Evolutionary conservation across 2,888 invertebrate genomes (phyloP).

Genomic region (Thalpophila matura): DNA sequence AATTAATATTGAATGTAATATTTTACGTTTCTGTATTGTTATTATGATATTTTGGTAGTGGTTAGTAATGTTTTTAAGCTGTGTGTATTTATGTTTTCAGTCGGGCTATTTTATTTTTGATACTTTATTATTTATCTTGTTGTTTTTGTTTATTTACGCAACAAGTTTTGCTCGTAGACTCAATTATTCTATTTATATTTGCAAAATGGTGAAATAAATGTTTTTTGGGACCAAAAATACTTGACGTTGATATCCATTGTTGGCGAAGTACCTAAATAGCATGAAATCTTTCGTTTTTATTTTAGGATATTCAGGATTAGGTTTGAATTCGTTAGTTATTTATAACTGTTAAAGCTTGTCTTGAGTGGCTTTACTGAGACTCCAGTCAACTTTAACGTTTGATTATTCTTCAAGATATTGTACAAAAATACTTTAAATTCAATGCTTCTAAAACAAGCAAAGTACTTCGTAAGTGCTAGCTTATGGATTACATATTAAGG

Average conservation of each 20-base stretch:
- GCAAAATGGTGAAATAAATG: too few relatives aligned
- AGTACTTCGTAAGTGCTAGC: slow-evolving; percentile 3
- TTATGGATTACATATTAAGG: background rate
- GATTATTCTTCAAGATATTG: background rate
- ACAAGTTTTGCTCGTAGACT: too few relatives aligned
- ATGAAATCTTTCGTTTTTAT: too few relatives aligned
- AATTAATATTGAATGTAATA: slow-evolving; percentile 2
- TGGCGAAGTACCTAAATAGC: too few relatives aligned
- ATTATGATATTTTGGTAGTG: background rate
- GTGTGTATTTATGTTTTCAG: too few relatives aligned
- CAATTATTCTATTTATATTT: too few relatives aligned
- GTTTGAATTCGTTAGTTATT: slow-evolving; percentile 1
- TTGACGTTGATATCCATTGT: too few relatives aligned
- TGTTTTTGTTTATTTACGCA: too few relatives aligned
- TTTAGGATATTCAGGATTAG: background rate
- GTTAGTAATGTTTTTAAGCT: too few relatives aligned
- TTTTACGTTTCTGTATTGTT: background rate
- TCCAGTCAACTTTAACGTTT: background rate
- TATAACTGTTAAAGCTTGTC: slow-evolving; percentile 1
- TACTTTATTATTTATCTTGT: too few relatives aligned
- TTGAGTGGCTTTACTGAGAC: background rate
- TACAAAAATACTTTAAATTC: slow-evolving; percentile 6
- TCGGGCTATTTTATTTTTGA: too few relatives aligned
- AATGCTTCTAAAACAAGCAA: slow-evolving; percentile 9
- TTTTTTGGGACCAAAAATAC: too few relatives aligned